A percentile compares a stretch with the other conserved stretches of the same genome.
Conservation (phyloP, 2,797 vertebrate genomes). For the Catharus ustulatus region DNA sequence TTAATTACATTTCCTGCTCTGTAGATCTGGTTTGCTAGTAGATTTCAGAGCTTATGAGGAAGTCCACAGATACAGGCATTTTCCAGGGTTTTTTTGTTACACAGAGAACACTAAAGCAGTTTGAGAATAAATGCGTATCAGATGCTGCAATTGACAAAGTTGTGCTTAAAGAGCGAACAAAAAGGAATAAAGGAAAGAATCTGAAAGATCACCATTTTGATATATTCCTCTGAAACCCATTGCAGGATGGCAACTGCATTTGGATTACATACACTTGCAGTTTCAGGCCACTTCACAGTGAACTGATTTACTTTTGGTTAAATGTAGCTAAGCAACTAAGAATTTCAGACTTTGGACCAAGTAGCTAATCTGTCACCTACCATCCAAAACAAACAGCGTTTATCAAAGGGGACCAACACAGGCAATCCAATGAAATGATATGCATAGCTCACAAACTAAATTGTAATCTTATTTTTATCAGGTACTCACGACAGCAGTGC, state of each 20-base stretch:
- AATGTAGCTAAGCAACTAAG: not conserved
- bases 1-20: not conserved
- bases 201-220: not conserved
- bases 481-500: not conserved
- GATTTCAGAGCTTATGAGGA: not conserved
- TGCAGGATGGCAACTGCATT: rapidly evolving
- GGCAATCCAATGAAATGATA: not conserved
- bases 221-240: not conserved
- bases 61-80: not conserved
- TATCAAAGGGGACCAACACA: not conserved
- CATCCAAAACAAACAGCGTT: not conserved
- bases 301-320: not conserved
- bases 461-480: not conserved
- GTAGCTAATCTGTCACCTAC: not conserved
- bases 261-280: not conserved
- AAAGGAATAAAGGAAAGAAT: not conserved
- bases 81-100: not conserved
- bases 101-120: not conserved
- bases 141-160: not conserved
- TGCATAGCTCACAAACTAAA: not conserved
- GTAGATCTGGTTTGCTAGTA: not conserved
- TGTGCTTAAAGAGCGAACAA: not conserved
- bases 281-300: not conserved
- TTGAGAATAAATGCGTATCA: not conserved
- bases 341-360: not conserved